These are phyloP conservation scores for Glaucomys volans DNA, from an alignment of 2,113 vertebrate genomes.

Conservation along the genomic window DNA sequence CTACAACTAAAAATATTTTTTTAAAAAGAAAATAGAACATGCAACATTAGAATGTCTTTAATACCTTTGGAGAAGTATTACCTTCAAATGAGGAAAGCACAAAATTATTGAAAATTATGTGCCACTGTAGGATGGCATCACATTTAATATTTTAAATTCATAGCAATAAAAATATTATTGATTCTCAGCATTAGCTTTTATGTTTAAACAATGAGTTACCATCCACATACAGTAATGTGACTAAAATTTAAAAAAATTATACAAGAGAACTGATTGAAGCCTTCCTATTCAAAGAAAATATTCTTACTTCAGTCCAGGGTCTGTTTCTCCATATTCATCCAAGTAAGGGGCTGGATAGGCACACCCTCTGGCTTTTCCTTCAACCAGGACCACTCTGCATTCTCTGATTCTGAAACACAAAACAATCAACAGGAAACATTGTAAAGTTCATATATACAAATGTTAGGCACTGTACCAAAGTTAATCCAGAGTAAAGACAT, in stretches of 20 bases:
- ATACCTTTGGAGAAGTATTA: slow-evolving; percentile 21
- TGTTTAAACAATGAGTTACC: slow-evolving; percentile 44
- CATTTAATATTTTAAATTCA: slow-evolving; percentile 46
- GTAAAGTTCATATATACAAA: not conserved
- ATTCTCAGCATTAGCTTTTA: slow-evolving; percentile 48
- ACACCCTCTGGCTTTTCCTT: slow-evolving; percentile 95
- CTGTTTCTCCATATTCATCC: slow-evolving; percentile 99
- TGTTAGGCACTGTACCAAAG: not conserved
- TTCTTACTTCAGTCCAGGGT: slow-evolving; percentile 94
- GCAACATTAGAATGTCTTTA: slow-evolving; percentile 30
- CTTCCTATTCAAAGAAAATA: slow-evolving; percentile 20
- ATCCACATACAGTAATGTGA: not conserved
- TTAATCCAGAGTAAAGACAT: slow-evolving; percentile 35
- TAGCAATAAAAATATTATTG: not conserved
- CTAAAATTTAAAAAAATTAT: not conserved
- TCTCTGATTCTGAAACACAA: slow-evolving; percentile 93
- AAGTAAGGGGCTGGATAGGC: slow-evolving; percentile 96
- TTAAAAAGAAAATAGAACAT: not conserved
- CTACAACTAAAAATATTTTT: too few relatives aligned
- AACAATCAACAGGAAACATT: slow-evolving; percentile 64
- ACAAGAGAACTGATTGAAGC: not conserved
- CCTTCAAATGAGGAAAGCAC: slow-evolving; percentile 41
- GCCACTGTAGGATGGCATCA: not conserved
- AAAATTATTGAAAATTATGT: not conserved
- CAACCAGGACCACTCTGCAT: slow-evolving; percentile 96